These are phyloP conservation scores for Piprites chloris DNA, from an alignment of 2,113 vertebrate species.

Conservation along the genomic window DNA sequence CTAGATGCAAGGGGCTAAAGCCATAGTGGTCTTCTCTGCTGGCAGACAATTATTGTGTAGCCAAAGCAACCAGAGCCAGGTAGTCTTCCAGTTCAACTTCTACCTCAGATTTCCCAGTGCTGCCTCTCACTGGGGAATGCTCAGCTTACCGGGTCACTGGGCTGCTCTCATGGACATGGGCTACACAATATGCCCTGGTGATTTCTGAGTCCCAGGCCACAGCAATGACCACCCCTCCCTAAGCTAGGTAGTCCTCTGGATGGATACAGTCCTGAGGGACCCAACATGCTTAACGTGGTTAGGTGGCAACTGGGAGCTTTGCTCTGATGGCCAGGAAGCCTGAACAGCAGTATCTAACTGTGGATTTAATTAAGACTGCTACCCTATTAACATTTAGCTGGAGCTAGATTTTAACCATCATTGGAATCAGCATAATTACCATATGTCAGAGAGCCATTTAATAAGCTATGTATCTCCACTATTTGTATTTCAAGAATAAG, in stretches of 20 bases:
- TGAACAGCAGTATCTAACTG: background rate
- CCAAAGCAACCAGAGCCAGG: background rate
- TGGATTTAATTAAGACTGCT: background rate
- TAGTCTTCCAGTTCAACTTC: background rate
- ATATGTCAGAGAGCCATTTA: background rate
- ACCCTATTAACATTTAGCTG: background rate
- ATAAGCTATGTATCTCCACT: background rate
- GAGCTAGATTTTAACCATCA: background rate
- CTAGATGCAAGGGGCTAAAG: background rate
- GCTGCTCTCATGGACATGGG: rapidly evolving
- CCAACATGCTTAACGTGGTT: rapidly evolving
- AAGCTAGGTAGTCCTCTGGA: rapidly evolving
- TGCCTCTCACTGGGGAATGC: rapidly evolving
- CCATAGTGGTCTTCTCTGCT: background rate
- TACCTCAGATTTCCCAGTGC: too few species aligned
- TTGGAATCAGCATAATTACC: slow-evolving; percentile 11
- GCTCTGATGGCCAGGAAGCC: background rate
- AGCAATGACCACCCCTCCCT: background rate
- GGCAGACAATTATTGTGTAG: background rate
- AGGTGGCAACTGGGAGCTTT: background rate
- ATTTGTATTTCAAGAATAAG: background rate
- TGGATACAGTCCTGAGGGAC: background rate
- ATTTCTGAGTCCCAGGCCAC: rapidly evolving
- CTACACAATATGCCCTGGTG: background rate
- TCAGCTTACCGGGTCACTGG: background rate